Evolutionary conservation across 2,888 invertebrate genomes (phyloP), one percentile per base, ranked within the genome.

Genomic region (Cheilosia vulpina): DNA sequence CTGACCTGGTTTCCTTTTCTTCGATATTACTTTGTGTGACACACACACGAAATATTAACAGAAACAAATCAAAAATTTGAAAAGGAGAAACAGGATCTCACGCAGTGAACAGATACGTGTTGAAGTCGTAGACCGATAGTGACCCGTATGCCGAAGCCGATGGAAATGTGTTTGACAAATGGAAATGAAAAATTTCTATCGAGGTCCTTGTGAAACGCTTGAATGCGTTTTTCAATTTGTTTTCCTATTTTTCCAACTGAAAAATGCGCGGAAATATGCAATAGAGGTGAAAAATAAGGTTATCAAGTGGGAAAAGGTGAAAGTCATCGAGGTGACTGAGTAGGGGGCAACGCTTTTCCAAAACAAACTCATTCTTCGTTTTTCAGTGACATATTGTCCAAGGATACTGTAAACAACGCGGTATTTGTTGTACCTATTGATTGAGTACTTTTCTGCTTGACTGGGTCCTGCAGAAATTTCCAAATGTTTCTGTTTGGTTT

Each of bases 31-130:
- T 27, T 31, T 52, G 21, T 66, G 45, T 52, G 63, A 57, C 50
- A 71, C 47, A 34, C 43, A 41, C 66, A 69, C 27, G 27, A 66
- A 76, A 71, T 76, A 80, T 80, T 65, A 85, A 58, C 45, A 80
- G 81, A 85, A 85, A 85, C 81, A 81, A 85, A 85, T 81, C 85
- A 85, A 77, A 73, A 77, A 66, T 72, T 77, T 72, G 55, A 80
- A 73, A 71, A 80, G 38, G 24, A 34, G 9, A 76, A 75, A 75
- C 75, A 58, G 52, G 52, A 79, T 83, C 65, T 52, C 52, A 60
- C 34, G 7, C 4, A 13, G 19, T 17, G 19, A 17, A 41, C 21
- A 11, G 24, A 38, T 34, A 34, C 17, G 57, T 19, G 41, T 58
- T 63, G 63, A 50, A 34, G 66, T 73, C 38, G 13, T 13, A 69